Evolutionary conservation across 35 echinoderm and acorn worm genomes (phyloP).

Genomic region (Stichopus chloronotus): DNA sequence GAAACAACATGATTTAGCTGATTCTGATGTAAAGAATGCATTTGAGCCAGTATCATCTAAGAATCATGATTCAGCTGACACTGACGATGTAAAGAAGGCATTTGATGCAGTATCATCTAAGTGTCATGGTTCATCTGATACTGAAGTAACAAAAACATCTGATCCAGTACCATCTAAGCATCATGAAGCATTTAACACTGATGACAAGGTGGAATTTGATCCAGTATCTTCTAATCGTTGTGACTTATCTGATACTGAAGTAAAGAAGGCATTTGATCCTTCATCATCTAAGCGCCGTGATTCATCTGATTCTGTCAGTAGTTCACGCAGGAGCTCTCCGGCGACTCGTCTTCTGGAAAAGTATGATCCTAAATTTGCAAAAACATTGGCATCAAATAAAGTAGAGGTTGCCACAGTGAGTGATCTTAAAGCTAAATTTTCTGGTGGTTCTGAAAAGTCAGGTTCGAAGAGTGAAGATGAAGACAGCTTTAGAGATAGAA

Average conservation of each 20-base stretch:
- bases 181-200: too few species aligned
- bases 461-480: slow-evolving; percentile 52
- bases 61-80: too few species aligned
- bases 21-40: too few species aligned
- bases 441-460: slow-evolving; percentile 43
- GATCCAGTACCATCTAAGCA: too few species aligned
- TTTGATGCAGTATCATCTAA: neutral
- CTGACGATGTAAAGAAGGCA: too few species aligned
- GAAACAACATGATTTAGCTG: too few species aligned
- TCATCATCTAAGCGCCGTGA: slow-evolving; percentile 46
- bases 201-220: too few species aligned
- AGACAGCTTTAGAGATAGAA: slow-evolving; percentile 46
- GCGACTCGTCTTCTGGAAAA: slow-evolving; percentile 55
- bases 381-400: slow-evolving; percentile 39
- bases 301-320: slow-evolving; percentile 72
- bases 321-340: slow-evolving; percentile 60
- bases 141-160: too few species aligned
- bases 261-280: slow-evolving; percentile 58
- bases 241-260: slow-evolving; percentile 51
- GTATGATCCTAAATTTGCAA: slow-evolving; percentile 71
- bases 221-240: too few species aligned
- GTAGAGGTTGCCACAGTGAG: slow-evolving; percentile 61
- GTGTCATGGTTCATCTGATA: too few species aligned
- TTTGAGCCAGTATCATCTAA: too few species aligned
- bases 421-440: slow-evolving; percentile 79